These are phyloP conservation scores for Sebastes schlegelii DNA, from an alignment of 2,113 vertebrate genomes.

Conservation along the genomic window DNA sequence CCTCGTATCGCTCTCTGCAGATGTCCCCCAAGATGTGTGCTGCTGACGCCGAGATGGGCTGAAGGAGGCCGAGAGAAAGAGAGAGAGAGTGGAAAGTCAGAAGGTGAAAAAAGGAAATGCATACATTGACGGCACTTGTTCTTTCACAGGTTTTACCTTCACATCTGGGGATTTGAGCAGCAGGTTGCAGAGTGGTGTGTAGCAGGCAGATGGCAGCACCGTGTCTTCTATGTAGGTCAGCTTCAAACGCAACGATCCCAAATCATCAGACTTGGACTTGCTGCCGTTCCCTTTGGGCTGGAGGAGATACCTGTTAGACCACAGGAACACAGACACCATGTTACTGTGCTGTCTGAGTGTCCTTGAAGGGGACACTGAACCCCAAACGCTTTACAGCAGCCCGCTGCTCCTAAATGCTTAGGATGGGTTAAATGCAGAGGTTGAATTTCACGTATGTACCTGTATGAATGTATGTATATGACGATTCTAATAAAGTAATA, in stretches of 20 bases:
- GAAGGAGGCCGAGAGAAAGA: constrained; percentile 15
- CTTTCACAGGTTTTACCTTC: constrained; percentile 83
- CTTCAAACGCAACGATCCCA: constrained; percentile 94
- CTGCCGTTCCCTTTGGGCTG: constrained; percentile 96
- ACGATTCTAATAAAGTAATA: too few relatives aligned
- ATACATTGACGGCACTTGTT: background rate
- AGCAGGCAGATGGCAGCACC: constrained; percentile 94
- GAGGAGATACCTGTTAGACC: constrained; percentile 91
- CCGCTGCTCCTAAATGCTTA: too few relatives aligned
- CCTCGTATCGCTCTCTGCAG: constrained; percentile 93
- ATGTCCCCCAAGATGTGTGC: constrained; percentile 96
- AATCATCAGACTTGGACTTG: constrained; percentile 94
- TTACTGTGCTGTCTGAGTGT: background rate
- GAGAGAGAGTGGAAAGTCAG: background rate
- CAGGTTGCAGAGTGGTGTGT: constrained; percentile 90
- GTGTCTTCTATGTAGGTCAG: constrained; percentile 96
- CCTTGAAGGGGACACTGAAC: too few relatives aligned
- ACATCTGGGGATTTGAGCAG: constrained; percentile 96
- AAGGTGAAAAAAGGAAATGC: background rate
- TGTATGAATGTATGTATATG: too few relatives aligned
- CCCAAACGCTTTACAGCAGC: too few relatives aligned
- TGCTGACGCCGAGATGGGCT: constrained; percentile 96
- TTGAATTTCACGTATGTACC: too few relatives aligned
- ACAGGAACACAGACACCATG: background rate
- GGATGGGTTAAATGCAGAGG: too few relatives aligned